Evolutionary conservation across 2,113 vertebrate species (phyloP), one percentile per base, ranked within the genome.

Genomic region (mouse (Mus musculus)): DNA sequence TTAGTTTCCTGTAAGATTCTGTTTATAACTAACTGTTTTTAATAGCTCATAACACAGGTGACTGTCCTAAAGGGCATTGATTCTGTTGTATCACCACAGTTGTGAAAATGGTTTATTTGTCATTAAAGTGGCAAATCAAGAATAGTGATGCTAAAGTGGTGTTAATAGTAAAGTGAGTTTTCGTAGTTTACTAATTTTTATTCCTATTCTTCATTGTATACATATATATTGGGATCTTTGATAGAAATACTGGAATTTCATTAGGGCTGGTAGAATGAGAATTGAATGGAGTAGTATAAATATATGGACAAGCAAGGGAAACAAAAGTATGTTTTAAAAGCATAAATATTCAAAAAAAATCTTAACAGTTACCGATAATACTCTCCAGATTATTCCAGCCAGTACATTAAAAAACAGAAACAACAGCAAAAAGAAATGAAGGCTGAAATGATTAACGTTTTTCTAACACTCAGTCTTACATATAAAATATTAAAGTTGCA

Each of bases 401-500:
- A 93, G 76, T 52, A 78, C 9, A 69, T 24, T 61, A 9, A 90
- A 63, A 65, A 7, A 4, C 2, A 36, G 30, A 5, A 59, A 3
- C 14, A 42, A 39, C 52, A 52, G 49, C 13, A 78, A 39, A 4
- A 54, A 81, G 3, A 33, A 67, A 17, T 2, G 2, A 16, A 76
- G 0, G 3, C n/a, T 76, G 39, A 85, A 90, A 86, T 59, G 56
- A 54, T n/a, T 24, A 54, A 63, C 69, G 72, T 84, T 17, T 92
- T 95, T 72, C 22, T 42, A 7, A n/a, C 4, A 54, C 69, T 89
- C n/a, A n/a, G 14, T 9, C 3, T 69, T 84, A 20, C 10, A 33
- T 72, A 72, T 39, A 82, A 97, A 88, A 77, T 72, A 88, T 20
- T 95, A 42, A 76, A 72, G 80, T 9, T 91, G 52, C 24, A 75